Evolutionary conservation across 2,113 vertebrate species (phyloP).

Genomic region (Sialia sialis): DNA sequence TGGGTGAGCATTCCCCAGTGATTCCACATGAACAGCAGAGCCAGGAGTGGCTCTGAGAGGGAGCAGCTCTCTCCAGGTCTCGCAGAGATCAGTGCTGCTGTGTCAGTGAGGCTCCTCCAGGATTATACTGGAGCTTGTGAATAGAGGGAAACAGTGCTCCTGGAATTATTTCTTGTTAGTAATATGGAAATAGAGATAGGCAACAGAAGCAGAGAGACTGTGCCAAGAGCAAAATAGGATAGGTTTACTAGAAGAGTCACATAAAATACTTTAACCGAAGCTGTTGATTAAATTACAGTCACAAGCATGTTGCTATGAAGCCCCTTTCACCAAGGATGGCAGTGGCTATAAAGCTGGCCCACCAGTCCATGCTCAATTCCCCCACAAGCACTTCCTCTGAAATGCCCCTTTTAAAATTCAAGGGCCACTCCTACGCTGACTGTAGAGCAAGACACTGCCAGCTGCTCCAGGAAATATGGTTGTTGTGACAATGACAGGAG

Average conservation of each 20-base stretch:
- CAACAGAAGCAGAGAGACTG: not conserved
- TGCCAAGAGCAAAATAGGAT: not conserved
- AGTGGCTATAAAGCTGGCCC: not conserved
- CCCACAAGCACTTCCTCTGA: not conserved
- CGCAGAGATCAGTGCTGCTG: not conserved
- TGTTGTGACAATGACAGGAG: not conserved
- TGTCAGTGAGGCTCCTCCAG: not conserved
- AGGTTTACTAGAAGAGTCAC: not conserved
- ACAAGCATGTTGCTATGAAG: not conserved
- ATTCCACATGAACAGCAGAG: not conserved
- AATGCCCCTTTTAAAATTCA: not conserved
- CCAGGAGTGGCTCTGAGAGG: not conserved
- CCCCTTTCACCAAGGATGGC: not conserved
- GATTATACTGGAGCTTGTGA: not conserved
- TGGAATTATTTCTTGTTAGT: not conserved
- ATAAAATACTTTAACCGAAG: not conserved
- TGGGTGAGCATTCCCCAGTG: accelerated
- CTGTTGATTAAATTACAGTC: not conserved
- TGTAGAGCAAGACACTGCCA: not conserved
- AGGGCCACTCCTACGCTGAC: not conserved
- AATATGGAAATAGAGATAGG: not conserved
- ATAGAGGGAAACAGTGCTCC: not conserved
- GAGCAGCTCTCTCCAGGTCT: not conserved
- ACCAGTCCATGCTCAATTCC: not conserved
- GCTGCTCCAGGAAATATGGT: not conserved